Percentiles rank a stretch among this genome's conserved stretches.
phyloP scores from a whole-genome alignment of 37 sponge, comb jelly and placozoan genomes.

The Theonella swinhoei region DNA sequence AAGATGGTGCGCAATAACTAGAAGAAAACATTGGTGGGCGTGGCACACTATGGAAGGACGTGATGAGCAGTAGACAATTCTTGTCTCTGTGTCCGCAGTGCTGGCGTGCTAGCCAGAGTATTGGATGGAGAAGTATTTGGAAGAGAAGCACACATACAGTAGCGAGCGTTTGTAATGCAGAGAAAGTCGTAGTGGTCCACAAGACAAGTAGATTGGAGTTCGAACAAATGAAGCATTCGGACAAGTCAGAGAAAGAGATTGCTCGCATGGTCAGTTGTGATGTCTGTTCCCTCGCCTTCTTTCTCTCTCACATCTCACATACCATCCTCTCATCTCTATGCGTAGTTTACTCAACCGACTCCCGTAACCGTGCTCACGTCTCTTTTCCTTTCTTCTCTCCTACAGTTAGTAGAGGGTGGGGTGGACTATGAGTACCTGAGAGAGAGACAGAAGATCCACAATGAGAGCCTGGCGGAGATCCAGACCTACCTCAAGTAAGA shows the following conservation, averaged over 20 bases:
- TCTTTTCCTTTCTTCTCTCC: not conserved
- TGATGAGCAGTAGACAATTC: too few relatives aligned
- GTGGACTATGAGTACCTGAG: constrained; percentile 59
- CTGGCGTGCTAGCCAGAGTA: too few relatives aligned
- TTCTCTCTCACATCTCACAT: too few relatives aligned
- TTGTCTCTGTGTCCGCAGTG: too few relatives aligned
- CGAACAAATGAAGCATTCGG: constrained; percentile 16
- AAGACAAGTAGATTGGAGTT: constrained; percentile 64
- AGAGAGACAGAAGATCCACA: constrained; percentile 42
- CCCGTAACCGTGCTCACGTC: not conserved
- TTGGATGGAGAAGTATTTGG: too few relatives aligned
- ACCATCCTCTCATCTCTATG: too few relatives aligned
- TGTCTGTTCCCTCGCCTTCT: not conserved
- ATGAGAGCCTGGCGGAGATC: constrained; percentile 34
- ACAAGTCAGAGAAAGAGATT: constrained; percentile 27
- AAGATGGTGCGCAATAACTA: constrained; percentile 8
- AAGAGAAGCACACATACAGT: too few relatives aligned
- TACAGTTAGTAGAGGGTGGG: constrained; percentile 45
- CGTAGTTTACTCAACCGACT: not conserved
- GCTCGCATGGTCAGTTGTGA: not conserved
- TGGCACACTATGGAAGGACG: too few relatives aligned
- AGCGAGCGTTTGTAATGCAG: too few relatives aligned
- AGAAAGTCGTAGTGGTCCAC: constrained; percentile 46
- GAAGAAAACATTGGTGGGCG: too few relatives aligned
- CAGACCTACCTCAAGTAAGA: constrained; percentile 30